Percentiles rank a stretch among this genome's conserved stretches.
Conservation (phyloP, 2,797 vertebrate genomes). For the Pelobates cultripes region DNA sequence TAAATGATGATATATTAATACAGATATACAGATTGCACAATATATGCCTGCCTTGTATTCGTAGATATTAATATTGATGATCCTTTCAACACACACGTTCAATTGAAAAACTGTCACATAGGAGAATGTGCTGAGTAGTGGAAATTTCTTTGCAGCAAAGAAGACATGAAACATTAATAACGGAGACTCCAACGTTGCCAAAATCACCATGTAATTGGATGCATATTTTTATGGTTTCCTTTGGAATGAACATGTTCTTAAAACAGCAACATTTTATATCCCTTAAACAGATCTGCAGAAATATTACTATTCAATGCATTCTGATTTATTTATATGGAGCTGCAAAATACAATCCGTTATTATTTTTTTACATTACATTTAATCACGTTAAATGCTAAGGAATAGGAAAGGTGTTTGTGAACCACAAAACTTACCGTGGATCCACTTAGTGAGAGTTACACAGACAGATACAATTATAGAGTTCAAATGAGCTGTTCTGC, state of each 20-base stretch:
- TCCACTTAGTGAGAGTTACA: too few relatives aligned
- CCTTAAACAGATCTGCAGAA: neutral
- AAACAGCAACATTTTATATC: neutral
- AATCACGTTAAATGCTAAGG: too few relatives aligned
- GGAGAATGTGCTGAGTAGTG: neutral
- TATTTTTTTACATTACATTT: too few relatives aligned
- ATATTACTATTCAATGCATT: neutral
- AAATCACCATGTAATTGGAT: neutral
- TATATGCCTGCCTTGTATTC: neutral
- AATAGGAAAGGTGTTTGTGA: too few relatives aligned
- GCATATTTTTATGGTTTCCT: neutral
- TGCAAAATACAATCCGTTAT: too few relatives aligned
- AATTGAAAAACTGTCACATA: neutral
- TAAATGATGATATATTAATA: neutral
- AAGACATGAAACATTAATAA: neutral
- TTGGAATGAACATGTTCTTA: neutral
- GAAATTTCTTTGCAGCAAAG: neutral
- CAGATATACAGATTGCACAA: neutral
- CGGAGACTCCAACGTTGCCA: neutral
- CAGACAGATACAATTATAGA: too few relatives aligned
- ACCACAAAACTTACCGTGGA: too few relatives aligned
- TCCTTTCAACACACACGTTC: neutral
- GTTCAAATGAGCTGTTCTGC: too few relatives aligned
- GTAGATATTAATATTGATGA: constrained; percentile 1
- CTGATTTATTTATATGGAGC: too few relatives aligned